phyloP scores from a whole-genome alignment of 2,113 vertebrate genomes.

The Ivindomyrus marchei region DNA sequence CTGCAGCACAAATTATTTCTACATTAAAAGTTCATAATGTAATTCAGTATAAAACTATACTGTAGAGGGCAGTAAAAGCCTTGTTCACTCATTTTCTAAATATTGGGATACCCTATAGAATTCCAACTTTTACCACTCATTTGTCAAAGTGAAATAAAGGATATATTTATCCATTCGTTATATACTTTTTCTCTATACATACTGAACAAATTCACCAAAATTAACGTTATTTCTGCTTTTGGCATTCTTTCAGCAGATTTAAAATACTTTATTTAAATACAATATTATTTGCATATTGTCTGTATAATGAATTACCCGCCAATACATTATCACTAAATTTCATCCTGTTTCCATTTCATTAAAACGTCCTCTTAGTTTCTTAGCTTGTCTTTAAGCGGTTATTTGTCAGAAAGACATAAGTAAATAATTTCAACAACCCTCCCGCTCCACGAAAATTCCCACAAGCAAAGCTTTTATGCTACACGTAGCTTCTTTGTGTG shows the following conservation, averaged over 20 bases:
- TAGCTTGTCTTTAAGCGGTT: not conserved
- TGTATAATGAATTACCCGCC: not conserved
- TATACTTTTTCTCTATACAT: not conserved
- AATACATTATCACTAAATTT: not conserved
- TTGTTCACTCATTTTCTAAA: not conserved
- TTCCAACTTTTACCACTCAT: not conserved
- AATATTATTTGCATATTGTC: not conserved
- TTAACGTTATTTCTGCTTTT: not conserved
- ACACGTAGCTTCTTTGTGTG: not conserved
- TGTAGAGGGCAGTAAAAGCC: not conserved
- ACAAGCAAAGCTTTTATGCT: not conserved
- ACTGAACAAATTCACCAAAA: not conserved
- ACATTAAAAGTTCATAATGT: not conserved
- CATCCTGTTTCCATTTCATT: not conserved
- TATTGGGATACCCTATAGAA: not conserved
- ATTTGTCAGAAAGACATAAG: not conserved
- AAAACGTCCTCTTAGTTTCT: not conserved
- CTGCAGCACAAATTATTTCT: not conserved
- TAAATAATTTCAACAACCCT: not conserved
- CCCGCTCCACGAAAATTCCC: not conserved
- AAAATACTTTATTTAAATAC: not conserved
- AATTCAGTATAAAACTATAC: not conserved
- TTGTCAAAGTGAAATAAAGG: not conserved
- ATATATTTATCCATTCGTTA: not conserved
- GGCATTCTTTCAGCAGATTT: not conserved